Base-by-base conservation (phyloP, 2,797 vertebrate species). In the Paramormyrops hopkinsi region DNA sequence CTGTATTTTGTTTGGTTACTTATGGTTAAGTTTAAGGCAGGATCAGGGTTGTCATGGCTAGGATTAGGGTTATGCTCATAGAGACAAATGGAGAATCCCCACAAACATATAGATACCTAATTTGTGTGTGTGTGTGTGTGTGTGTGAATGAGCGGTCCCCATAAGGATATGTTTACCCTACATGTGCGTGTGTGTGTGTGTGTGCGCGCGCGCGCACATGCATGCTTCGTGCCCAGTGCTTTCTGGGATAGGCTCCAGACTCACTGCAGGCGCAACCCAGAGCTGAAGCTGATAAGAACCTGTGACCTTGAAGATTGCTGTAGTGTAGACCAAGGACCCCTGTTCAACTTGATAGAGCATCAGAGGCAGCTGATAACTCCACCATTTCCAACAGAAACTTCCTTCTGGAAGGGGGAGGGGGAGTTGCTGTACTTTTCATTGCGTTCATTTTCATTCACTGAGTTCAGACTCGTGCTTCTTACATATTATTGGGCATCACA, bases 211-310 rank as follows among this genome's bases (percentile, higher is more conserved):
- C 33, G 33, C 33, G 33, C 33, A 33, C 1, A 1, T 7, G 19
- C 54, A 59, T 25, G 59, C 22, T 25, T 62, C 3, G 41, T 19
- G 37, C 76, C 41, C 76, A 41, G 76, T 79, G 19, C 37, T 44
- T 79, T 73, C 65, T 37, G 65, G 29, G 29, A 73, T 73, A 17
- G 65, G 29, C 29, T 73, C 76, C 41, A 79, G 37, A n/a, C 41
- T 46, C 37, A 79, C 76, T 79, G 37, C 37, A 79, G 41, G 29
- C 29, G 17, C 29, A 73, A 37, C 65, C 76, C 17, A 79, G 76
- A 79, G 37, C 41, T 79, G 76, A 79, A 79, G 33, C 37, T 79
- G 76, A 79, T 79, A 79, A 79, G 76, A 79, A 46, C 76, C 76
- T 46, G 76, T 46, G 76, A 46, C 76, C 76, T 79, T 79, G 76